Conservation (phyloP, 2,113 vertebrate genomes). For the Ursus arctos region DNA sequence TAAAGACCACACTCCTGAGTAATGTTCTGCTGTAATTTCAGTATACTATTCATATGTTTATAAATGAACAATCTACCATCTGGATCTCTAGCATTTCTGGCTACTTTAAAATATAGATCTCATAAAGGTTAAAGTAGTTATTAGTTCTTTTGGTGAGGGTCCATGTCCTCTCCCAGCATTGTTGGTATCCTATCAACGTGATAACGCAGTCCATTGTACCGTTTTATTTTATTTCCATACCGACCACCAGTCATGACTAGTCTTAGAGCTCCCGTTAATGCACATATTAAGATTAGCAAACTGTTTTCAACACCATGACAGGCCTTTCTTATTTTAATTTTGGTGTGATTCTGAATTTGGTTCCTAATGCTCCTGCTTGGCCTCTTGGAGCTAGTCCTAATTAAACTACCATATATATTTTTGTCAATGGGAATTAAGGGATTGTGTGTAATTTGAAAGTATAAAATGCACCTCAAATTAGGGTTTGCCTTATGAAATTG, state of each 20-base stretch:
- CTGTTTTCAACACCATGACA: background rate
- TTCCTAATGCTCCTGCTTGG: background rate
- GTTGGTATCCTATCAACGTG: background rate
- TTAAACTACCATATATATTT: background rate
- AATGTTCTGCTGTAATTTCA: background rate
- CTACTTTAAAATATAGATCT: background rate
- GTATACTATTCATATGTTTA: background rate
- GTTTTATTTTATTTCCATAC: background rate
- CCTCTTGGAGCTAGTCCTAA: background rate
- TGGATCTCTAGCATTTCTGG: background rate
- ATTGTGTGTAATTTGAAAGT: background rate
- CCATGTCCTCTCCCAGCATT: background rate
- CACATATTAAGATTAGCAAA: background rate
- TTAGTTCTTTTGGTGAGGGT: background rate
- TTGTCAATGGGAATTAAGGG: background rate
- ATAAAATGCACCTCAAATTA: background rate
- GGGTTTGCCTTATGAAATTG: background rate
- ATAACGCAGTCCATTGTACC: background rate
- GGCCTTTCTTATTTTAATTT: background rate
- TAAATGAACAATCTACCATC: background rate
- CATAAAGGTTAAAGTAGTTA: background rate
- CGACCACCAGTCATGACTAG: background rate
- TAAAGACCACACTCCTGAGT: background rate
- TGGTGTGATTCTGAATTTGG: background rate
- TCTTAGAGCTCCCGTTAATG: background rate